Conservation (phyloP, 2,797 vertebrate species). For the Semotilus atromaculatus region DNA sequence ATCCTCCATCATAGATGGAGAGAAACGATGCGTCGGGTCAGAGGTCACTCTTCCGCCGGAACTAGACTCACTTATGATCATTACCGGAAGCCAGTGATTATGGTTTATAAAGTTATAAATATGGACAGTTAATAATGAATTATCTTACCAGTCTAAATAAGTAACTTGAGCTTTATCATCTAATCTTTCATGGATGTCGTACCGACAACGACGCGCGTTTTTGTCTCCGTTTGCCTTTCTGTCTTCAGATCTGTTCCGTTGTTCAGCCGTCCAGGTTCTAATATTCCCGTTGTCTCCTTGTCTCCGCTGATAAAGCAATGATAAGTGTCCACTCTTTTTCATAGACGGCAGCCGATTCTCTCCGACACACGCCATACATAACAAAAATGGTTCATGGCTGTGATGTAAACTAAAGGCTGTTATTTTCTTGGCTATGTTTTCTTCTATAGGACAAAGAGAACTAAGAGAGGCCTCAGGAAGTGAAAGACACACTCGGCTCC, state of each 20-base stretch:
- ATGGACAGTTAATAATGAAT: not conserved
- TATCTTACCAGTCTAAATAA: not conserved
- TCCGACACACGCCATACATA: too few relatives aligned
- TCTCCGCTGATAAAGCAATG: not conserved
- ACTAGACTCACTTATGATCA: too few relatives aligned
- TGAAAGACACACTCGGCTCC: constrained; percentile 49
- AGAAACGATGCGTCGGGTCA: too few relatives aligned
- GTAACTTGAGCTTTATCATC: not conserved
- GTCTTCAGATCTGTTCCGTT: not conserved
- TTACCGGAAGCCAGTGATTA: too few relatives aligned
- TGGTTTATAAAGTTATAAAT: too few relatives aligned
- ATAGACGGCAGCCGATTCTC: too few relatives aligned
- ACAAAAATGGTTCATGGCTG: not conserved
- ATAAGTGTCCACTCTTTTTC: not conserved
- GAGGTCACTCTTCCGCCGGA: too few relatives aligned
- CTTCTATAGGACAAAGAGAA: constrained; percentile 75
- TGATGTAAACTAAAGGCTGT: not conserved
- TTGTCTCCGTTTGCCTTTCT: not conserved
- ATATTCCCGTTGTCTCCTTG: not conserved
- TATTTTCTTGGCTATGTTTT: not conserved
- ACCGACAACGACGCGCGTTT: not conserved
- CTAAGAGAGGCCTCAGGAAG: constrained; percentile 80
- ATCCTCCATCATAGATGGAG: too few relatives aligned
- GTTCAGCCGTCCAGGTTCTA: not conserved
- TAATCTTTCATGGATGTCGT: not conserved